Evolutionary conservation across 2,113 vertebrate genomes (phyloP), one percentile per base, ranked within the genome.

Genomic region (Ptyas mucosa): DNA sequence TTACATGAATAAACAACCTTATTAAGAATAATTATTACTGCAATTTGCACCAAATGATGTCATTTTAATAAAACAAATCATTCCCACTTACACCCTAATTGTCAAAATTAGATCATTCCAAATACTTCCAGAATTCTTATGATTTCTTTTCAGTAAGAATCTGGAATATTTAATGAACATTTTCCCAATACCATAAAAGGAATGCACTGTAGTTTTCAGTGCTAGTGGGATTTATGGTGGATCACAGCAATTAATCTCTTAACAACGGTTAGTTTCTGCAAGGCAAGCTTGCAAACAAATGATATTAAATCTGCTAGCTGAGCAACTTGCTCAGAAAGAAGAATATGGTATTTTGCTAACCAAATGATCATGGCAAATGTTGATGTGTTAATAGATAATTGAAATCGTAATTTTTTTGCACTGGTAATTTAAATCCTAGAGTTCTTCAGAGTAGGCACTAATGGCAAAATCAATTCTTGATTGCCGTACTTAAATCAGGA

Each of bases 231-330:
- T 3, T 53, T 87, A 95, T 91, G 90, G 86, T 93, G 91, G 95
- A 90, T 10, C 46, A 91, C 94, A 95, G 86, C 88, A 95, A 93
- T 93, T 91, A 90, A 93, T 57, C 69, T 91, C 89, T 58, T 81
- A 2, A 24, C 85, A 90, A 21, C 75, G n/a, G 49, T 12, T 24
- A 53, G 58, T 54, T 75, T 92, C 23, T 61, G 88, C 39, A 34
- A 94, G 15, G 52, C 29, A 26, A 29, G 88, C 0, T 96, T 92
- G 14, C 5, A 24, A 57, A 93, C 87, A 89, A 89, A 58, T 90
- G 85, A n/a, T 39, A 90, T 39, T 39, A 58, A 93, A 88, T 1
- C 15, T 54, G 51, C 26, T 87, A 81, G 85, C 24, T 52, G 46
- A 94, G 57, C 64, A 95, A 26, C 91, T 11, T 88, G 58, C 20